Conservation (phyloP, 2,888 invertebrate species). For the Tribolium freemani region DNA sequence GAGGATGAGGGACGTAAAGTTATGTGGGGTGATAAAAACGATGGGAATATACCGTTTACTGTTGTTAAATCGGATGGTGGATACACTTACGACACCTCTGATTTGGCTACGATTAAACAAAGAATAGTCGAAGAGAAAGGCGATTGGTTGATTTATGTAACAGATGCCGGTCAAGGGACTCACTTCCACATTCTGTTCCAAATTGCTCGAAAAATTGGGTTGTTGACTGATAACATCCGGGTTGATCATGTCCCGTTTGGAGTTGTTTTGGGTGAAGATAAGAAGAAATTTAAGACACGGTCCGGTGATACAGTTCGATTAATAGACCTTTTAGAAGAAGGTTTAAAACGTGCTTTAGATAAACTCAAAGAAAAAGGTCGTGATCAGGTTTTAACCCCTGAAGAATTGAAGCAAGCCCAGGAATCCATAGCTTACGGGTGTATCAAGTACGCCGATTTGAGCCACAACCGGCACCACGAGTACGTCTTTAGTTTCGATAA, state of each 20-base stretch:
- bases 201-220: constrained; percentile 84
- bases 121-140: constrained; percentile 87
- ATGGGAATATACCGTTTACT: constrained; percentile 86
- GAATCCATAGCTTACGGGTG: constrained; percentile 97
- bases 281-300: constrained; percentile 98
- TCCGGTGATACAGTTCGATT: constrained; percentile 94
- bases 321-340: constrained; percentile 92
- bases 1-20: constrained; percentile 87
- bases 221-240: constrained; percentile 76
- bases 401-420: constrained; percentile 87
- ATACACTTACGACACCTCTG: constrained; percentile 98
- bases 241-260: constrained; percentile 97
- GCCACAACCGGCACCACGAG: constrained; percentile 92
- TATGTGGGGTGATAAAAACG: constrained; percentile 81
- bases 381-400: constrained; percentile 83
- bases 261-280: constrained; percentile 97
- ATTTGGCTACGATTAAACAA: constrained; percentile 92
- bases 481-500: constrained; percentile 99
- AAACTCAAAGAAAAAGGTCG: constrained; percentile 91
- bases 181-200: constrained; percentile 84
- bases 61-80: constrained; percentile 98
- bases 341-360: constrained; percentile 82
- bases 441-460: constrained; percentile 97
- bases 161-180: constrained; percentile 90
- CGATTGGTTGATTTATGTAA: constrained; percentile 93